A percentile compares a stretch with the other conserved stretches of the same genome.
Evolutionary conservation across 2,113 vertebrate genomes (phyloP).

Genomic region (Aphelocoma coerulescens): DNA sequence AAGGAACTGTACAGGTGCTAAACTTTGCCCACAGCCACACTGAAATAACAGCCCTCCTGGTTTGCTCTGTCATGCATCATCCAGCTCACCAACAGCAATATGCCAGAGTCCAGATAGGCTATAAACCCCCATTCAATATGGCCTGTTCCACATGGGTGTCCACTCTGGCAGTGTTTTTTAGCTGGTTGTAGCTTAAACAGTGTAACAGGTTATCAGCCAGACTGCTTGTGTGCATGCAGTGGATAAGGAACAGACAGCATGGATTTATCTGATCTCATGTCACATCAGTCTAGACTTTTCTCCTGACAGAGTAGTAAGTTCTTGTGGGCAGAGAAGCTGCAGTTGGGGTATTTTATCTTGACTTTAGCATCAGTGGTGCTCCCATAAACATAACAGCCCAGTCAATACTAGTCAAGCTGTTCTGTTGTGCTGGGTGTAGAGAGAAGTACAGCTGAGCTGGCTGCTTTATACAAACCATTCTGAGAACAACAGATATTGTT

Average conservation of each 20-base stretch:
- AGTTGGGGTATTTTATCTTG: neutral
- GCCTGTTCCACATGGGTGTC: neutral
- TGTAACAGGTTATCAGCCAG: neutral
- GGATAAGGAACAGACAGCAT: neutral
- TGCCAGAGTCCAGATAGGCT: neutral
- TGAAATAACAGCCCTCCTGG: neutral
- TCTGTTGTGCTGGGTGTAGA: neutral
- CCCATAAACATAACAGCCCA: neutral
- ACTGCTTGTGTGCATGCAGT: accelerated
- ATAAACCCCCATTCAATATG: neutral
- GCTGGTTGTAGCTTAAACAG: neutral
- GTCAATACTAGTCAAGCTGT: neutral
- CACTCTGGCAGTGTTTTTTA: neutral
- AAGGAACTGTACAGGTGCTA: neutral
- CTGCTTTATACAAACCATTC: neutral
- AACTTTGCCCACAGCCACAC: neutral
- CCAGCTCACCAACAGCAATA: neutral
- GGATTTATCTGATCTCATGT: neutral
- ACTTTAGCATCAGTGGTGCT: neutral
- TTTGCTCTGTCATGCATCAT: neutral
- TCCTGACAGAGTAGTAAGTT: neutral
- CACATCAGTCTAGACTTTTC: neutral
- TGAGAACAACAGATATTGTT: neutral
- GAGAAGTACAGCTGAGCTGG: neutral
- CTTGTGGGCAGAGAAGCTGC: neutral